Evolutionary conservation across 1,140 invertebrate genomes (phyloP).

Genomic region (Aphaenogaster rudis): DNA sequence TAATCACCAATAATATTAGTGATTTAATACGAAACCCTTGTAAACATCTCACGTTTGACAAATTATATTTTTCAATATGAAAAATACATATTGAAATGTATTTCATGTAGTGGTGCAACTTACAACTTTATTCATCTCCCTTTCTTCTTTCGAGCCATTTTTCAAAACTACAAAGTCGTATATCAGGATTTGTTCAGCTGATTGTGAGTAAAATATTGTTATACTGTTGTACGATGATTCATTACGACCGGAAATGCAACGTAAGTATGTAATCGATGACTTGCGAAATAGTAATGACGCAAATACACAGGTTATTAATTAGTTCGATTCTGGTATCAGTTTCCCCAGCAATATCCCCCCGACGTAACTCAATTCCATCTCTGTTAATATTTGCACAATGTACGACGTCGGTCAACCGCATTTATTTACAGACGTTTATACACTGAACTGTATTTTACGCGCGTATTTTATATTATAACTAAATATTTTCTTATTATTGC

Average conservation of each 20-base stretch:
- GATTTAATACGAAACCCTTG: background rate
- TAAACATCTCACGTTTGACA: background rate
- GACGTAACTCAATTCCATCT: constrained; percentile 33
- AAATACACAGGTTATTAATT: constrained; percentile 50
- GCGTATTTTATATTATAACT: background rate
- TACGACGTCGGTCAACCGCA: background rate
- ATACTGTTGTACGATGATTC: background rate
- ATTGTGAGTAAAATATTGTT: constrained; percentile 24
- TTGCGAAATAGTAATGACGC: constrained; percentile 31
- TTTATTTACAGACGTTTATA: constrained; percentile 27
- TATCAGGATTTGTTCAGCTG: constrained; percentile 20
- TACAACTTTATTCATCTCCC: background rate
- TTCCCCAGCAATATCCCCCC: constrained; percentile 1
- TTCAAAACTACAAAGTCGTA: background rate
- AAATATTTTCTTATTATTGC: background rate
- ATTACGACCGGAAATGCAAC: constrained; percentile 27
- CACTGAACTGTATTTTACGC: background rate
- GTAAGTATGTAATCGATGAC: constrained; percentile 13
- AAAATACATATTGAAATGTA: background rate
- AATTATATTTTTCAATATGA: background rate
- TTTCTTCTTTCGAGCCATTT: background rate
- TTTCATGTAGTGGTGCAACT: background rate
- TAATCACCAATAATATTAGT: background rate
- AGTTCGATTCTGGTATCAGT: constrained; percentile 31
- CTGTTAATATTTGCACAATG: constrained; percentile 31